phyloP scores from a whole-genome alignment of 2,888 invertebrate genomes.

The Leptothorax acervorum region DNA sequence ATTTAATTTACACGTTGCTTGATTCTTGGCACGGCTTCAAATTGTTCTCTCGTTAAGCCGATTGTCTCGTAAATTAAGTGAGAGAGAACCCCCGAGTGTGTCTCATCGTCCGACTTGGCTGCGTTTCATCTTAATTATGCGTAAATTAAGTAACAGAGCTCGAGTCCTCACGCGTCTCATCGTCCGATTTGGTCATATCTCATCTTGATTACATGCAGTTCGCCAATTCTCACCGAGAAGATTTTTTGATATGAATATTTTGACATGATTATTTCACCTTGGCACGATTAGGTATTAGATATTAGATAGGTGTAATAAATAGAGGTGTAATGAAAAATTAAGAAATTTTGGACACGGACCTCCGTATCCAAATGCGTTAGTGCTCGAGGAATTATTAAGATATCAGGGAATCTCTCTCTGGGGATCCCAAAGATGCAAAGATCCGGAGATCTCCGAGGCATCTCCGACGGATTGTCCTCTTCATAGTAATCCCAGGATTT shows the following conservation, averaged over 20 bases:
- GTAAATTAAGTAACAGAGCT: conserved; percentile 36
- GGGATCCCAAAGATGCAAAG: conserved; percentile 31
- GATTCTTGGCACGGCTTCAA: conserved; percentile 46
- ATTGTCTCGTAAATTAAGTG: conserved; percentile 48
- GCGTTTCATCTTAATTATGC: conserved; percentile 17
- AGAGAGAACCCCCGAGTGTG: background rate
- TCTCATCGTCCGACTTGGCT: background rate
- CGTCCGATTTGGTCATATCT: background rate
- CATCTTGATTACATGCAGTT: conserved; percentile 17
- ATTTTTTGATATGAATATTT: background rate
- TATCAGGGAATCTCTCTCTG: conserved; percentile 8
- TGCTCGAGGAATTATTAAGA: conserved; percentile 23
- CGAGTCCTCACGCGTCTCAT: background rate
- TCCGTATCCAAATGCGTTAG: background rate
- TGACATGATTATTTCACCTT: background rate
- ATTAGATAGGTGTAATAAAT: background rate
- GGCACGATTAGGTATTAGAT: background rate
- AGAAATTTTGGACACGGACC: background rate
- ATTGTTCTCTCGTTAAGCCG: conserved; percentile 44
- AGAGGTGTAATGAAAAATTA: background rate
- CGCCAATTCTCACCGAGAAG: background rate
- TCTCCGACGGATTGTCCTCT: conserved; percentile 40
- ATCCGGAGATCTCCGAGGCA: conserved; percentile 19
- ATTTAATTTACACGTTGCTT: conserved; percentile 41
- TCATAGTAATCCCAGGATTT: conserved; percentile 47